A percentile compares a stretch with the other conserved stretches of the same genome.
Evolutionary conservation across 1,140 invertebrate genomes (phyloP).

Genomic region (Ceratitis capitata): DNA sequence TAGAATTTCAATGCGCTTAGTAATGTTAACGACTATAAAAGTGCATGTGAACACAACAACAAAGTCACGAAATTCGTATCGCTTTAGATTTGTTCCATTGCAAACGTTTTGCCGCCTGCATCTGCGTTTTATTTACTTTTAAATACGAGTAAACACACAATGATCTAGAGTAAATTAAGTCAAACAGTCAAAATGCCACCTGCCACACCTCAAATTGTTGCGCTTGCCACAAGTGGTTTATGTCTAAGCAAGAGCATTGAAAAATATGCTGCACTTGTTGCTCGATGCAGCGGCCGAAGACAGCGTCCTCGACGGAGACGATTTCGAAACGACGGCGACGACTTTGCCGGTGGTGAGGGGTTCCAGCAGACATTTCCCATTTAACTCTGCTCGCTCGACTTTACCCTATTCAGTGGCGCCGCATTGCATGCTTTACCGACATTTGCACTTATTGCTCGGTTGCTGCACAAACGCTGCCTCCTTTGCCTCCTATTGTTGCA

Average conservation of each 20-base stretch:
- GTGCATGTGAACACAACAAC: no score
- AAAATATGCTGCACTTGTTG: constrained; percentile 15
- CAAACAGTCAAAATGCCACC: constrained; percentile 29
- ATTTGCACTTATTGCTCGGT: background rate
- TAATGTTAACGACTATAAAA: no score
- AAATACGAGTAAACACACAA: no score
- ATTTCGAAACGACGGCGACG: background rate
- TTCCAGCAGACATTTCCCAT: background rate
- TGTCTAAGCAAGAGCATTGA: no score
- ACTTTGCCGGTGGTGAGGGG: background rate
- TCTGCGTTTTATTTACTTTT: background rate
- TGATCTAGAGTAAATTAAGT: background rate
- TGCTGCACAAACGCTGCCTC: background rate
- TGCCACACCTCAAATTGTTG: constrained; percentile 16
- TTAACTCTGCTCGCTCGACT: constrained; percentile 11
- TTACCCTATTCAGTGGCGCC: background rate
- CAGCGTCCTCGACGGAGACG: background rate
- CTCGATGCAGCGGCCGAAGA: background rate
- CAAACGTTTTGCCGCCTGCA: background rate
- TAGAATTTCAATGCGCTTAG: no score
- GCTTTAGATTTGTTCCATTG: background rate
- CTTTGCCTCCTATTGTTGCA: background rate
- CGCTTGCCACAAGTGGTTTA: background rate
- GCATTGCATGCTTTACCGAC: background rate
- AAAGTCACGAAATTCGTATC: no score